Percentiles rank a stretch among this genome's conserved stretches.
Conservation (phyloP, 2,888 invertebrate genomes). For the Drosophila pseudotakahashii region DNA sequence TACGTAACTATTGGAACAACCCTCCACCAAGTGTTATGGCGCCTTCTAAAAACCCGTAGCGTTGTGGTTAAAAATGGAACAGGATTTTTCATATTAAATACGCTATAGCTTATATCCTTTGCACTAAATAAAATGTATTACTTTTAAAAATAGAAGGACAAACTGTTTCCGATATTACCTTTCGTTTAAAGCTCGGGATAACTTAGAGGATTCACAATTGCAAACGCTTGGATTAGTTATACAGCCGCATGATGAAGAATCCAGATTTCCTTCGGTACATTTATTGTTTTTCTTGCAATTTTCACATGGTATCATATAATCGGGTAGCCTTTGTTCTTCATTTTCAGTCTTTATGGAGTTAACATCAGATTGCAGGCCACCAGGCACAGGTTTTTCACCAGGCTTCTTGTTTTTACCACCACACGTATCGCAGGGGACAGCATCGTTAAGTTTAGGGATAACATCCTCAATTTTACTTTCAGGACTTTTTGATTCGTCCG, state of each 20-base stretch:
- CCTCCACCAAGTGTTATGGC: constrained; percentile 75
- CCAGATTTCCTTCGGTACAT: constrained; percentile 1
- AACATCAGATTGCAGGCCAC: background rate
- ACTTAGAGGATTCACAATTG: constrained; percentile 21
- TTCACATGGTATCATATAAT: constrained; percentile 23
- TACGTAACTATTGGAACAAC: constrained; percentile 78
- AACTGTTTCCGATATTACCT: background rate
- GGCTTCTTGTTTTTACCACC: constrained; percentile 42
- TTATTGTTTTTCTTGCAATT: constrained; percentile 4
- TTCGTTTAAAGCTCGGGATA: constrained; percentile 1
- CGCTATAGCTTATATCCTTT: constrained; percentile 59
- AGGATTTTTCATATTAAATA: constrained; percentile 77
- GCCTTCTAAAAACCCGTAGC: constrained; percentile 74
- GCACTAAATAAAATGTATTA: constrained; percentile 7
- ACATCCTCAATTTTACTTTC: constrained; percentile 10
- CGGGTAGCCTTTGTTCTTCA: background rate
- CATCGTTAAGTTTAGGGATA: constrained; percentile 10
- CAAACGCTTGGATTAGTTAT: constrained; percentile 21
- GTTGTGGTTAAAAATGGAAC: constrained; percentile 75
- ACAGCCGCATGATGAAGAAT: constrained; percentile 22
- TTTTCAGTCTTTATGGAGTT: background rate
- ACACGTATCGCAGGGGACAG: constrained; percentile 33
- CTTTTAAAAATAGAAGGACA: background rate
- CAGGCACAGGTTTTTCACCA: constrained; percentile 11
- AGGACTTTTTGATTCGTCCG: background rate